These are phyloP conservation scores for Lampris incognitus DNA, from an alignment of 2,113 vertebrate species.

Conservation along the genomic window DNA sequence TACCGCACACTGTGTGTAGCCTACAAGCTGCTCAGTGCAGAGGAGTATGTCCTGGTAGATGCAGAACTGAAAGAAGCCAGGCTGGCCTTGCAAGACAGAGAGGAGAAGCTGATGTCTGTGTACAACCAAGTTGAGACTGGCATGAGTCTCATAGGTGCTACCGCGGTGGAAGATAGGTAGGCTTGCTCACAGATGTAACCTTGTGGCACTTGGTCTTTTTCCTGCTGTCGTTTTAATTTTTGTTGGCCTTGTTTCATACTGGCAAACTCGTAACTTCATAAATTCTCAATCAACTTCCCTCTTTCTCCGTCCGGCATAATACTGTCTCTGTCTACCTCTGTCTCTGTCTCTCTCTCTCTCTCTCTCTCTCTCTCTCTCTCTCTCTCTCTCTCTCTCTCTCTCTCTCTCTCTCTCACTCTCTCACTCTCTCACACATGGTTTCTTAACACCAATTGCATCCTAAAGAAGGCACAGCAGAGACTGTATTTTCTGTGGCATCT, in stretches of 20 bases:
- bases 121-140: constrained; percentile 92
- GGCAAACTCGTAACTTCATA: too few species aligned
- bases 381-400: not conserved
- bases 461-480: too few species aligned
- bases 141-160: constrained; percentile 96
- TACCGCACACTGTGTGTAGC: constrained; percentile 96
- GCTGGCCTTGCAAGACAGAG: constrained; percentile 93
- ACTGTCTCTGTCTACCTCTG: too few species aligned
- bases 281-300: too few species aligned
- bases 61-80: constrained; percentile 86
- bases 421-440: too few species aligned
- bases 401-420: not conserved
- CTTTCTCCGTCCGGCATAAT: too few species aligned
- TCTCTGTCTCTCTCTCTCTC: not conserved
- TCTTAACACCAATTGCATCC: too few species aligned
- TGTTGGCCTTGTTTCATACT: not conserved
- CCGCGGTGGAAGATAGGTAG: constrained; percentile 97
- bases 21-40: constrained; percentile 86
- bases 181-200: constrained; percentile 12
- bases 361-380: not conserved
- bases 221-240: not conserved
- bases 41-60: constrained; percentile 87
- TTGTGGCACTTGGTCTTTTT: not conserved
- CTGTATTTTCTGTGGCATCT: too few species aligned
- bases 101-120: constrained; percentile 90